Base-by-base conservation (phyloP, 2,113 vertebrate species). In the Herpetotheres cachinnans region DNA sequence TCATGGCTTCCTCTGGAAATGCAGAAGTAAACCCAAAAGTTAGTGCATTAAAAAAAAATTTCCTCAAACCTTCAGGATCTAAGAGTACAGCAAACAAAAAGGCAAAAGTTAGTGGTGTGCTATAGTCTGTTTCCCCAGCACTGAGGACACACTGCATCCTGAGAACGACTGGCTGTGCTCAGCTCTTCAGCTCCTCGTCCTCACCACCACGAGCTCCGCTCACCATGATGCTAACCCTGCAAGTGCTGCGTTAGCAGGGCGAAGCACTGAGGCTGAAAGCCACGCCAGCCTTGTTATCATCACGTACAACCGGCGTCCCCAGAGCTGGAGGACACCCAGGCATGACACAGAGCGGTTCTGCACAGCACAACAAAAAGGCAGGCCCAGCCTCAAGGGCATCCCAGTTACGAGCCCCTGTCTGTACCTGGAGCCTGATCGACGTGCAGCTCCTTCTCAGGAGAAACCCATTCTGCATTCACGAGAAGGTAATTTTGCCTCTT, bases 1-100 rank as follows among this genome's bases (percentile, higher is more conserved):
- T 99, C 89, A 98, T 25, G 2, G 99, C 97, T 83, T 99, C 99
- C 82, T 99, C 99, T 99, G 98, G 30, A 98, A 97, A 96, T 13
- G 92, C 62, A 97, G 86, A 86, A 81, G 90, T 13, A 67, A 61
- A 36, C 2, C 3, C 7, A 3, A 18, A 7, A 5, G 16, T 96
- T 19, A 88, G 78, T 1, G 16, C 7, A 1, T 56, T 38, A 22
- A 18, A 10, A 36, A 74, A 63, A 1, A 16, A n/a, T n/a, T 9
- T 1, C 16, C 3, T 7, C 42, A 71, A 63, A 29, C 24, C 1
- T 29, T 16, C 6, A 44, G 58, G 27, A 38, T 21, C 18, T 62
- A 27, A 66, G 4, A 4, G 40, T 11, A 24, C 6, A 18, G 50
- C 7, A 58, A 61, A 52, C 1, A 7, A 42, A 65, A 83, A 24